A percentile compares a stretch with the other conserved stretches of the same genome.
Evolutionary conservation across 2,113 vertebrate species (phyloP).

Genomic region (Irena cyanogastra): DNA sequence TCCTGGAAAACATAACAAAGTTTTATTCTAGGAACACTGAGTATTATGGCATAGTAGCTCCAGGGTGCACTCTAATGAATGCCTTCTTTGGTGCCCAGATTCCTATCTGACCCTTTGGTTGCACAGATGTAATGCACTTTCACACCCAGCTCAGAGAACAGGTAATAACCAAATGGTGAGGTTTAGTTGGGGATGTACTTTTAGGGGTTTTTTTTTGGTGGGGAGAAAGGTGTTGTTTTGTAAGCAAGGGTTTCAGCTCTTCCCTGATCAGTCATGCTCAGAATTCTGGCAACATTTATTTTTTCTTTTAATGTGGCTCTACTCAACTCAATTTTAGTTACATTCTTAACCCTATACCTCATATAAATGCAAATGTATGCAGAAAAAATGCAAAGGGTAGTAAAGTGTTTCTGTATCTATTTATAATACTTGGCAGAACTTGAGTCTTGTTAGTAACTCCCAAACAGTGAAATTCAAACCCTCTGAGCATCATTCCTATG

Average conservation of each 20-base stretch:
- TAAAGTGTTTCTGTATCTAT: neutral
- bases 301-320: neutral
- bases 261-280: neutral
- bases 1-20: conserved; percentile 65
- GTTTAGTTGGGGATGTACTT: neutral
- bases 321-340: neutral
- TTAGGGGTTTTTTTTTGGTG: neutral
- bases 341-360: neutral
- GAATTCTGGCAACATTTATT: neutral
- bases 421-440: neutral
- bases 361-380: neutral
- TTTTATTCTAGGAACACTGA: neutral
- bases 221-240: neutral
- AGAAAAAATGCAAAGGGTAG: neutral
- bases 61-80: neutral
- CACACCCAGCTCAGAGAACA: neutral
- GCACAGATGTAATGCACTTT: neutral
- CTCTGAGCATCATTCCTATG: neutral
- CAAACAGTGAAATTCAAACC: neutral
- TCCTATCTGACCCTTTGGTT: neutral
- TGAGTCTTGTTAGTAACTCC: neutral
- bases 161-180: neutral
- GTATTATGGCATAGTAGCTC: neutral
- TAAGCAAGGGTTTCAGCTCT: neutral
- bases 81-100: neutral